phyloP scores from a whole-genome alignment of 2,113 vertebrate genomes.

The Conger conger region DNA sequence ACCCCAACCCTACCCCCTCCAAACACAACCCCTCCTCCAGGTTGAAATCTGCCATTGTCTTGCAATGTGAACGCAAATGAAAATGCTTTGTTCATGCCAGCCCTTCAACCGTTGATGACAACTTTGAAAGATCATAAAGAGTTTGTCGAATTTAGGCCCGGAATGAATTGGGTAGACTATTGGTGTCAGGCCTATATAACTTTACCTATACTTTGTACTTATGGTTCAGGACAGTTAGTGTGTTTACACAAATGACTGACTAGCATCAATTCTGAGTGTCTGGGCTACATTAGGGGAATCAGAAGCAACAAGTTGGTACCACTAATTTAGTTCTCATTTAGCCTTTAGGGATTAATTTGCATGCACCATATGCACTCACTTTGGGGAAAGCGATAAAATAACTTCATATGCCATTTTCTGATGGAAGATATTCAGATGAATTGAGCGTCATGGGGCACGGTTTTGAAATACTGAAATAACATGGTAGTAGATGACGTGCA shows the following conservation, averaged over 20 bases:
- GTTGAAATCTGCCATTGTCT: slow-evolving; percentile 42
- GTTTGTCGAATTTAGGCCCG: not conserved
- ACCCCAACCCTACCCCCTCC: not conserved
- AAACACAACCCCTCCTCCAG: slow-evolving; percentile 5
- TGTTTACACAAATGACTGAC: not conserved
- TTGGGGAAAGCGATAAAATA: not conserved
- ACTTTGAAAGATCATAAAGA: not conserved
- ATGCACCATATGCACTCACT: not conserved
- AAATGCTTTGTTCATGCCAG: slow-evolving; percentile 39
- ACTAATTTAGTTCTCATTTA: not conserved
- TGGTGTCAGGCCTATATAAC: not conserved
- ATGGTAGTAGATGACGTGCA: not conserved
- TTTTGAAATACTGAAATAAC: not conserved
- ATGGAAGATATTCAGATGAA: not conserved
- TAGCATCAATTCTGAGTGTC: not conserved
- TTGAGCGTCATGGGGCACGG: too few relatives aligned
- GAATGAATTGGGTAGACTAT: not conserved
- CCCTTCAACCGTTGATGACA: slow-evolving; percentile 5
- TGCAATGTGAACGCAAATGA: slow-evolving; percentile 30
- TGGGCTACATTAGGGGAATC: not conserved
- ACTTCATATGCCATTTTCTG: not conserved
- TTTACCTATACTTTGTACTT: not conserved
- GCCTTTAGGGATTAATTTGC: not conserved
- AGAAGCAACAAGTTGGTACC: not conserved
- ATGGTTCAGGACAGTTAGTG: not conserved